A percentile compares a stretch with the other conserved stretches of the same genome.
These are phyloP conservation scores for Sylvicola cinctus DNA, from an alignment of 2,888 invertebrate genomes.

Conservation along the genomic window DNA sequence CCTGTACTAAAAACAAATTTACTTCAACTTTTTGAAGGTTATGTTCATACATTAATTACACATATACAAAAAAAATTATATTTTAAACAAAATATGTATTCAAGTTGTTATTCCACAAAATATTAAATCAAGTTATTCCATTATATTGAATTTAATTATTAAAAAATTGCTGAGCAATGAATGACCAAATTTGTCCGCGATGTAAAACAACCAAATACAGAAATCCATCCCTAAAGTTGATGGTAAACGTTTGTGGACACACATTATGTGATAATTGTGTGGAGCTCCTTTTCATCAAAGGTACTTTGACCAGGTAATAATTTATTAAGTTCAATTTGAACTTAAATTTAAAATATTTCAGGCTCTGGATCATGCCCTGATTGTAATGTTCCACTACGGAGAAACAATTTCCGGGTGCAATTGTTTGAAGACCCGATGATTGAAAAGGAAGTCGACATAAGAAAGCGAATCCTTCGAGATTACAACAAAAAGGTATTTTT, in stretches of 20 bases:
- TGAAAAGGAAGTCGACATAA: constrained; percentile 93
- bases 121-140: too few species aligned
- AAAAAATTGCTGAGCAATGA: too few species aligned
- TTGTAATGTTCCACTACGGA: constrained; percentile 69
- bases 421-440: constrained; percentile 90
- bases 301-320: constrained; percentile 23
- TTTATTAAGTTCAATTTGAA: neutral
- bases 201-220: constrained; percentile 95
- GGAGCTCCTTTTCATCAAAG: constrained; percentile 87
- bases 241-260: constrained; percentile 98
- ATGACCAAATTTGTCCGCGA: constrained; percentile 41
- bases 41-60: too few species aligned
- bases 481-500: constrained; percentile 57
- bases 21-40: too few species aligned
- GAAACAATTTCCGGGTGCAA: constrained; percentile 83
- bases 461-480: constrained; percentile 70
- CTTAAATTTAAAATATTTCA: constrained; percentile 18
- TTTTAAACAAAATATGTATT: too few species aligned
- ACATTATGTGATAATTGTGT: constrained; percentile 95
- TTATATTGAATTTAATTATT: too few species aligned
- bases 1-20: too few species aligned
- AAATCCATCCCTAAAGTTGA: constrained; percentile 87
- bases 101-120: too few species aligned
- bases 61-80: too few species aligned
- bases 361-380: constrained; percentile 90